These are phyloP conservation scores for Otolemur garnettii DNA, from an alignment of 2,113 vertebrate genomes.

Conservation along the genomic window DNA sequence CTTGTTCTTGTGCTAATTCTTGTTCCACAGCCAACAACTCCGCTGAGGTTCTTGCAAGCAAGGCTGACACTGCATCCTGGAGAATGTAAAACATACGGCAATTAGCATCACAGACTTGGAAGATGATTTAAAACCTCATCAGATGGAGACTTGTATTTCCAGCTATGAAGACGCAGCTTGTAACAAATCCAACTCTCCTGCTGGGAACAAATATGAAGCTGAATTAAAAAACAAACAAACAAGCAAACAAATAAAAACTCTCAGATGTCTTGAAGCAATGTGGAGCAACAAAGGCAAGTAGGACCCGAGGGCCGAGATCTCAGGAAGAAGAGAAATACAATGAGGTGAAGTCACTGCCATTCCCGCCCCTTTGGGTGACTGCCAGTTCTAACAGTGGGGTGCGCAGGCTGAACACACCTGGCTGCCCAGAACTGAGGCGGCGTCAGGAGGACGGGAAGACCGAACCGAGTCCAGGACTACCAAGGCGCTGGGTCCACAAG, in stretches of 20 bases:
- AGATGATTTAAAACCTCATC: neutral
- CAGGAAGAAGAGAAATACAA: neutral
- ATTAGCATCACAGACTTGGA: neutral
- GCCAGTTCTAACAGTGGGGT: neutral
- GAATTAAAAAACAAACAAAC: slow-evolving; percentile 51
- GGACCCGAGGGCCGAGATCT: neutral
- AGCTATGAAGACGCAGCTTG: neutral
- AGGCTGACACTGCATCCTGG: slow-evolving; percentile 91
- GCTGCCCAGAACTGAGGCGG: neutral
- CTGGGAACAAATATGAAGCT: neutral
- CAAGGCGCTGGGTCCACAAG: neutral
- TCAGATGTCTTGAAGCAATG: neutral
- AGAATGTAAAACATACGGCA: neutral
- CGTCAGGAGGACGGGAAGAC: neutral
- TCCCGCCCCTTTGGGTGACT: no score
- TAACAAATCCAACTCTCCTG: neutral
- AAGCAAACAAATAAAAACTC: neutral
- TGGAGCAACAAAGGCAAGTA: neutral
- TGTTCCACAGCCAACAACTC: slow-evolving; percentile 91
- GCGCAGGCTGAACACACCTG: neutral
- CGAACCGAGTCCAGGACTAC: neutral
- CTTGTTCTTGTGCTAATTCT: slow-evolving; percentile 88
- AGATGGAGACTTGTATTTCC: neutral
- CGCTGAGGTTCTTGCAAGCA: slow-evolving; percentile 91
- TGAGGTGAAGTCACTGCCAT: no score